Evolutionary conservation across 2,113 vertebrate genomes (phyloP).

Genomic region (Eptatretus burgeri): DNA sequence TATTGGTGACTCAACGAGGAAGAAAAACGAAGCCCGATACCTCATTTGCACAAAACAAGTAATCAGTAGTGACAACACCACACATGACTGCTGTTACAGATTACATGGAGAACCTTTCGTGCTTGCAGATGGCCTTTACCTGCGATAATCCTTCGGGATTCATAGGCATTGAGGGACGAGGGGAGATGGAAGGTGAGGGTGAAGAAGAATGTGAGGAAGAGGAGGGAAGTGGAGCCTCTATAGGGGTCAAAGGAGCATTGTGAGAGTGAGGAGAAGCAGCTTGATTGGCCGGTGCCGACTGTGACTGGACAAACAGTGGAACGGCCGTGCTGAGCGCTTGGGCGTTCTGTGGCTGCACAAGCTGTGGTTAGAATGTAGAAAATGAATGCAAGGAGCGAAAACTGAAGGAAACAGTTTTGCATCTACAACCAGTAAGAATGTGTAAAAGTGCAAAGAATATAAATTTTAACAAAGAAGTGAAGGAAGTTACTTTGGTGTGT

Average conservation of each 20-base stretch:
- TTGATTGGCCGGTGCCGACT: no score
- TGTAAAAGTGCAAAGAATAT: neutral
- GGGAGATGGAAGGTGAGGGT: no score
- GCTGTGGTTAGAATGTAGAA: neutral
- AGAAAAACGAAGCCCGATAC: slow-evolving; percentile 13
- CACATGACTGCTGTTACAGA: slow-evolving; percentile 14
- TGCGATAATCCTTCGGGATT: slow-evolving; percentile 11
- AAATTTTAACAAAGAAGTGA: neutral
- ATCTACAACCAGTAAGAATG: neutral
- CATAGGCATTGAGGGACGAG: neutral
- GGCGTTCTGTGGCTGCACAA: no score
- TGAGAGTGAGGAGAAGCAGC: no score
- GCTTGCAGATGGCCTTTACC: neutral
- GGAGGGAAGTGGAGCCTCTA: no score
- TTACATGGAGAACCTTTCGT: slow-evolving; percentile 13
- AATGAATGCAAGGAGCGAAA: neutral
- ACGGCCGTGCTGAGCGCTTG: no score
- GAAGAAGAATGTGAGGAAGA: no score
- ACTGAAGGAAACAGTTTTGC: neutral
- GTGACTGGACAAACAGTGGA: no score
- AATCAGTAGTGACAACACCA: slow-evolving; percentile 16
- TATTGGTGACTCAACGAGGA: slow-evolving; percentile 16
- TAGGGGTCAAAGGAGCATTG: no score
- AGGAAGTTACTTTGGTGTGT: neutral
- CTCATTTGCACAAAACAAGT: neutral